These are phyloP conservation scores for Theristus sp. DNA, from an alignment of 2,888 invertebrate genomes.

Conservation along the genomic window DNA sequence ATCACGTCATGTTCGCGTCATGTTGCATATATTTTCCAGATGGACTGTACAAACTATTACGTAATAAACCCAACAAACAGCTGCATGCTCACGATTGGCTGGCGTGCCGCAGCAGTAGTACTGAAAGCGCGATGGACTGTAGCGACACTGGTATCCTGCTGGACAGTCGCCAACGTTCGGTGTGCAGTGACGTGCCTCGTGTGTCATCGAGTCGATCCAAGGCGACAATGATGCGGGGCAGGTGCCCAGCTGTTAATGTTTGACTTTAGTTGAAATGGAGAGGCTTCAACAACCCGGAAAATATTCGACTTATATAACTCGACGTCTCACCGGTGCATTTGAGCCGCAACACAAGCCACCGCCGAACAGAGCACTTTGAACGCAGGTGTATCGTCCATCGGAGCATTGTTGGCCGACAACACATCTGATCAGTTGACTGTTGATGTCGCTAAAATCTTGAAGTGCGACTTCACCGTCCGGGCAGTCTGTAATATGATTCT, in stretches of 20 bases:
- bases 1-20: no score
- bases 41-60: no score
- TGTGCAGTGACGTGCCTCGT: not conserved
- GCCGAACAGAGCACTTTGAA: not conserved
- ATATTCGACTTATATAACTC: no score
- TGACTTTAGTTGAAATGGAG: no score
- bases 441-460: not conserved
- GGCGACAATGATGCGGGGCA: not conserved
- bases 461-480: not conserved
- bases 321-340: not conserved
- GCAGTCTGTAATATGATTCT: not conserved
- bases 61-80: no score
- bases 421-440: not conserved
- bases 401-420: not conserved
- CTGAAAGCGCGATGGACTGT: not conserved
- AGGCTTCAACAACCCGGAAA: no score
- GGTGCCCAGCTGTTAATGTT: not conserved
- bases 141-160: not conserved
- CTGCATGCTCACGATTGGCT: not conserved
- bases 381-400: not conserved
- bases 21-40: no score
- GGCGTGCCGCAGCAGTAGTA: constrained; percentile 1
- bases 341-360: not conserved
- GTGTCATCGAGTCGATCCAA: not conserved
- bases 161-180: not conserved